Evolutionary conservation across 2,797 vertebrate species (phyloP).

Genomic region (Megalops cyprinoides): DNA sequence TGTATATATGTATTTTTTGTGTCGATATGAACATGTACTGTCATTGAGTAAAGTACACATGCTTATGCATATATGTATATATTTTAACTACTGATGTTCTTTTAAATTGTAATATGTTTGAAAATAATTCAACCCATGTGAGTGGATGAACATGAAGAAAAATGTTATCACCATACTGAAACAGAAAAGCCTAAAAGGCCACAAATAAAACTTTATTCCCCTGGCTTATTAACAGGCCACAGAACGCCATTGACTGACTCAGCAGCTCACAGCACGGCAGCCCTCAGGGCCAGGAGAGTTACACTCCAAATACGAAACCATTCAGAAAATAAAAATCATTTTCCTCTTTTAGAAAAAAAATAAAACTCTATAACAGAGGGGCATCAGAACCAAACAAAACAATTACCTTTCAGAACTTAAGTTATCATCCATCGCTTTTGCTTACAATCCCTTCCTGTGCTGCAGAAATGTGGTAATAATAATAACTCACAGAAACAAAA

Average conservation of each 20-base stretch:
- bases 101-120: no score
- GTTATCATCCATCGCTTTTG: no score
- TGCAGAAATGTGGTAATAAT: conserved; percentile 70
- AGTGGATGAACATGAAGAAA: no score
- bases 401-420: no score
- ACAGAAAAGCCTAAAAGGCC: no score
- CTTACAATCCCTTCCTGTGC: conserved; percentile 64
- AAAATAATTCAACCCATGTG: no score
- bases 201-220: conserved; percentile 99
- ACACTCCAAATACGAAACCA: conserved; percentile 74
- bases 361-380: conserved; percentile 89
- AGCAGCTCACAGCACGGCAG: conserved; percentile 78
- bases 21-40: no score
- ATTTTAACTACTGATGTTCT: no score
- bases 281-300: conserved; percentile 71
- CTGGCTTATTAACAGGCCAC: conserved; percentile 97
- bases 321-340: conserved; percentile 67
- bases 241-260: conserved; percentile 68
- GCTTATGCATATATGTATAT: no score
- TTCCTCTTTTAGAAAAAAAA: conserved; percentile 78
- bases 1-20: no score
- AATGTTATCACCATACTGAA: no score
- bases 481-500: conserved; percentile 93
- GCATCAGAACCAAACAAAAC: conserved; percentile 76
- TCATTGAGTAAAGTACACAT: no score